Conservation (phyloP, 2,797 vertebrate genomes). For the Amblyraja radiata region DNA sequence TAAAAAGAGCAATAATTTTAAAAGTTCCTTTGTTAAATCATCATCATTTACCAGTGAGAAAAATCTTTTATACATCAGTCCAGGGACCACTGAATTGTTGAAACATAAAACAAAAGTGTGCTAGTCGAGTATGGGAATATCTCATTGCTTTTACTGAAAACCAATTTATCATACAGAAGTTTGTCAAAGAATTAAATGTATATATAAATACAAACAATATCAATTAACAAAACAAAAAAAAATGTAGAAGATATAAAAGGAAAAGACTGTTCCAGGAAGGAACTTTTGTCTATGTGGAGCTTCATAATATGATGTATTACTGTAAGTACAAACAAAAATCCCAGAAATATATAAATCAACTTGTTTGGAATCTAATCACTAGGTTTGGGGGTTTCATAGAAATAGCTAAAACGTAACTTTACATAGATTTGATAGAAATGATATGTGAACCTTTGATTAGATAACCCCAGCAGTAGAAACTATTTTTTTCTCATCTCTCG, state of each 20-base stretch:
- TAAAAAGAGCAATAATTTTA: not conserved
- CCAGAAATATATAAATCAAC: not conserved
- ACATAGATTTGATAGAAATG: not conserved
- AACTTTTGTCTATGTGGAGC: no score
- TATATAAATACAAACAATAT: no score
- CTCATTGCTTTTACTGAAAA: no score
- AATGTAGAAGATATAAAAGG: no score
- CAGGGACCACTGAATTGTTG: not conserved
- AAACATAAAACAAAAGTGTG: not conserved
- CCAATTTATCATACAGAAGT: no score
- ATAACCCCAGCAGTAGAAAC: not conserved
- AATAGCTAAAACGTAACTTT: not conserved
- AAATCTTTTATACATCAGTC: not conserved
- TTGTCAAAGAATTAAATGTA: no score
- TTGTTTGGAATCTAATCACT: not conserved
- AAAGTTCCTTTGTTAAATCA: not conserved
- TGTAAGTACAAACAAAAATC: not conserved
- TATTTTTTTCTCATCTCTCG: not conserved
- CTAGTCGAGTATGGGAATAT: not conserved
- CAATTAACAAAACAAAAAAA: no score
- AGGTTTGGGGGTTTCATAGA: not conserved
- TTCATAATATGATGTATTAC: no score
- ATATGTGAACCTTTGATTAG: not conserved
- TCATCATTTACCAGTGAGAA: not conserved
- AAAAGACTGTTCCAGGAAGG: no score